A percentile compares a stretch with the other conserved stretches of the same genome.
These are phyloP conservation scores for Cuculus canorus DNA, from an alignment of 2,797 vertebrate genomes.

Conservation along the genomic window DNA sequence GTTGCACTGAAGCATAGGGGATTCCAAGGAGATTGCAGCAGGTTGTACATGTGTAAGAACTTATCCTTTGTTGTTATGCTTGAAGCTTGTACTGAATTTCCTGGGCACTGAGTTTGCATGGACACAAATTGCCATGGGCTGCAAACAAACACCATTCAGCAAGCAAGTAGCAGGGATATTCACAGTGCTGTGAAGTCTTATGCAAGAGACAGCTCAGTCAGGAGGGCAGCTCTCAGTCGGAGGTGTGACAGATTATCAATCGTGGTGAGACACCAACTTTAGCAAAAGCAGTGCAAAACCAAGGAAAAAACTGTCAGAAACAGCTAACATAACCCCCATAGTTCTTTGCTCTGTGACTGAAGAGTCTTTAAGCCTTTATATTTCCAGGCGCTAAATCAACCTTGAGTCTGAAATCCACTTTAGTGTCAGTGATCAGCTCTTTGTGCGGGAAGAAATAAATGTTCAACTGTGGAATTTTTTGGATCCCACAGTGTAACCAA, in stretches of 20 bases:
- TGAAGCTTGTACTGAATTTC: background rate
- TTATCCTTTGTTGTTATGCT: background rate
- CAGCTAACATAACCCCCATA: background rate
- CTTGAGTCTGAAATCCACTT: background rate
- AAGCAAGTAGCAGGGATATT: background rate
- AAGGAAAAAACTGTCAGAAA: background rate
- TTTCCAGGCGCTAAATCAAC: background rate
- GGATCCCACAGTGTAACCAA: background rate
- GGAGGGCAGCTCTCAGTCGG: background rate
- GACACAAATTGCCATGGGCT: accelerated
- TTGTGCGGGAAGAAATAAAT: background rate
- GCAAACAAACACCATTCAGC: background rate
- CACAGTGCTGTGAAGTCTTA: background rate
- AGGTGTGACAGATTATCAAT: background rate
- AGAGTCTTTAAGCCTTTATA: background rate
- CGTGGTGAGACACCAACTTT: background rate
- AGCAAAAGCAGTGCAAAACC: background rate
- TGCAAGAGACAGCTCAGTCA: background rate
- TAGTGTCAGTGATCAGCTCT: background rate
- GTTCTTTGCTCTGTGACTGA: background rate
- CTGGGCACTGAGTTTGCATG: background rate
- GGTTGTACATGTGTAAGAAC: background rate
- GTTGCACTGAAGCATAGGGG: background rate
- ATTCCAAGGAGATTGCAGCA: background rate
- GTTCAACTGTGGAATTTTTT: background rate